These are phyloP conservation scores for Chrysemys picta DNA, from an alignment of 2,113 vertebrate species.

Conservation along the genomic window DNA sequence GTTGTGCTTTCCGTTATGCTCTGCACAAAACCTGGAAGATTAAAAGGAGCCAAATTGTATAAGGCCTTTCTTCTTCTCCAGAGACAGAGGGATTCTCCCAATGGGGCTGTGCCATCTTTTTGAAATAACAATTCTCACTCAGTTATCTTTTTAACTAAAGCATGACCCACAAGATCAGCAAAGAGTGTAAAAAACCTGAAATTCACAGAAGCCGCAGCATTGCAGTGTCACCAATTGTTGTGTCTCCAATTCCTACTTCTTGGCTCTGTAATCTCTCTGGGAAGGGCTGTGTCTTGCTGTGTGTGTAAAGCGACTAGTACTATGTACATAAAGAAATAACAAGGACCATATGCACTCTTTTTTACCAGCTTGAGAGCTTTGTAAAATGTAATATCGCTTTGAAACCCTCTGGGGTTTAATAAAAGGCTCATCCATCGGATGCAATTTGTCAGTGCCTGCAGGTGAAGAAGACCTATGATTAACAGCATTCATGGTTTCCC, in stretches of 20 bases:
- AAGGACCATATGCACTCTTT: background rate
- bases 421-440: conserved; percentile 58
- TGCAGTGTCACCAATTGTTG: background rate
- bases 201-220: background rate
- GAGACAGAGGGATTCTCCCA: background rate
- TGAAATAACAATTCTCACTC: background rate
- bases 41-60: rapidly evolving
- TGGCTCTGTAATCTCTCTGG: background rate
- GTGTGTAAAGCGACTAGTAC: background rate
- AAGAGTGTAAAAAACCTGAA: background rate
- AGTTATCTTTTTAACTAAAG: background rate
- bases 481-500: conserved; percentile 8
- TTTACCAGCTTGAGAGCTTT: conserved; percentile 14
- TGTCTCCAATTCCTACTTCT: background rate
- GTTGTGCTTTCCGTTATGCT: rapidly evolving
- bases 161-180: background rate
- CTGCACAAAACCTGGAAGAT: background rate
- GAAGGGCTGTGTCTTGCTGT: background rate
- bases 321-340: background rate
- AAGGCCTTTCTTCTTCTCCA: background rate
- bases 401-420: conserved; percentile 62
- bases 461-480: conserved; percentile 64
- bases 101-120: background rate
- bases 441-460: conserved; percentile 66
- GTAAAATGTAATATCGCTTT: background rate